phyloP scores from a whole-genome alignment of 1,140 invertebrate species.

The Drosophila varians region DNA sequence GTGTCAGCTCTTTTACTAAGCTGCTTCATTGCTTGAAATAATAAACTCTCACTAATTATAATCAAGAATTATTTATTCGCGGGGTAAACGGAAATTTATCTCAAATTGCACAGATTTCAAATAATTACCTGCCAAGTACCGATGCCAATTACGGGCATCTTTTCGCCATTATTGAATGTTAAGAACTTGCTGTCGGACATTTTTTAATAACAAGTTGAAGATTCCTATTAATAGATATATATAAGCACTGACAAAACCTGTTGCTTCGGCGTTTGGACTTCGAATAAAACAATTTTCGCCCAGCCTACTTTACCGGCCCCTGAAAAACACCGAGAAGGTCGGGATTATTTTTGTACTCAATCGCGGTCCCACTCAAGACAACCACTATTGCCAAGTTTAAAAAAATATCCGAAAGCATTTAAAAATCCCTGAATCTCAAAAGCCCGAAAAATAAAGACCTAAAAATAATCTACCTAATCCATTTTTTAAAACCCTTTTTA shows the following conservation, averaged over 20 bases:
- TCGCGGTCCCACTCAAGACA: not conserved
- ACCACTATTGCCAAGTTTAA: not conserved
- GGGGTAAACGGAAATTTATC: not conserved
- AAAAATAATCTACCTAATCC: too few relatives aligned
- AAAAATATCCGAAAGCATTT: too few relatives aligned
- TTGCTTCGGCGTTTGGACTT: slow-evolving; percentile 14
- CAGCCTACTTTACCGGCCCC: slow-evolving; percentile 9
- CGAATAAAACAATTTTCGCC: slow-evolving; percentile 2
- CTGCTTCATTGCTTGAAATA: slow-evolving; percentile 9
- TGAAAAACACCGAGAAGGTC: not conserved
- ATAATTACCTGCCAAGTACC: slow-evolving; percentile 91
- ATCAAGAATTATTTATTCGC: too few relatives aligned
- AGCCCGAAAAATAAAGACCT: too few relatives aligned
- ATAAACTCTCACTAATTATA: not conserved
- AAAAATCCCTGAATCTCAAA: too few relatives aligned
- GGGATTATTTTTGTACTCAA: not conserved
- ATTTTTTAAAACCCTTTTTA: too few relatives aligned
- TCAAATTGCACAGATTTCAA: not conserved
- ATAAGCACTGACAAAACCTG: slow-evolving; percentile 1
- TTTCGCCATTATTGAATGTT: slow-evolving; percentile 83
- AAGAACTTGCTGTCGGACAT: slow-evolving; percentile 70
- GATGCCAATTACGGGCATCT: slow-evolving; percentile 90
- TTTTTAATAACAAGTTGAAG: slow-evolving; percentile 2
- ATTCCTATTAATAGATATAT: not conserved
- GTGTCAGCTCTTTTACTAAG: slow-evolving; percentile 16